These are phyloP conservation scores for Morbakka virulenta DNA, from an alignment of 30 jellyfish, hydroid and myxozoan species.

Conservation along the genomic window DNA sequence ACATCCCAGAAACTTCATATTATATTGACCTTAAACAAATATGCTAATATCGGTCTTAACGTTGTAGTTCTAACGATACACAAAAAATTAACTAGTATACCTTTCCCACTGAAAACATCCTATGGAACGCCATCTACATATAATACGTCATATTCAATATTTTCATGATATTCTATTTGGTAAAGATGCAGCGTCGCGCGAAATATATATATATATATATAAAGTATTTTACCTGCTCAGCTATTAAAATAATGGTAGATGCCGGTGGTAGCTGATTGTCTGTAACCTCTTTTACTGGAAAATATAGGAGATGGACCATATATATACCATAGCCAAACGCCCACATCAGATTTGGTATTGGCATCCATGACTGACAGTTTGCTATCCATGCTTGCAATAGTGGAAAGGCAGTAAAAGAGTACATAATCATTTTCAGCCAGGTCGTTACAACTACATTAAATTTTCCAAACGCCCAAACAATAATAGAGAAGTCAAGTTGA, in stretches of 20 bases:
- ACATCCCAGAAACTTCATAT: too few relatives aligned
- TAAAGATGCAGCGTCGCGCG: background rate
- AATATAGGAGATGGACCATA: conserved; percentile 55
- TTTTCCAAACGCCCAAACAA: conserved; percentile 82
- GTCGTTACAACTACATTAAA: conserved; percentile 36
- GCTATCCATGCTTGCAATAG: conserved; percentile 43
- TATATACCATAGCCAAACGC: conserved; percentile 50
- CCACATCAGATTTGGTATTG: conserved; percentile 61
- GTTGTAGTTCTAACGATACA: too few relatives aligned
- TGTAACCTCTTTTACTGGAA: conserved; percentile 54
- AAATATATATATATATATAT: too few relatives aligned
- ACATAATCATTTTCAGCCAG: conserved; percentile 71
- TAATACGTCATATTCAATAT: too few relatives aligned
- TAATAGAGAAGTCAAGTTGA: conserved; percentile 54
- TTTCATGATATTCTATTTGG: background rate
- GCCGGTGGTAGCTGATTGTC: conserved; percentile 65
- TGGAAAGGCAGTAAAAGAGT: conserved; percentile 61
- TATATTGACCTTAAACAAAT: too few relatives aligned
- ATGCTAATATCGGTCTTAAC: too few relatives aligned
- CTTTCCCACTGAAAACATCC: too few relatives aligned
- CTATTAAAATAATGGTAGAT: conserved; percentile 56
- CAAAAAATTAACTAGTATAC: too few relatives aligned
- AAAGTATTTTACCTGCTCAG: conserved; percentile 73
- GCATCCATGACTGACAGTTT: conserved; percentile 61
- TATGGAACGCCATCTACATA: too few relatives aligned